These are phyloP conservation scores for Latrodectus geometricus DNA, from an alignment of 1,140 invertebrate species.

Conservation along the genomic window DNA sequence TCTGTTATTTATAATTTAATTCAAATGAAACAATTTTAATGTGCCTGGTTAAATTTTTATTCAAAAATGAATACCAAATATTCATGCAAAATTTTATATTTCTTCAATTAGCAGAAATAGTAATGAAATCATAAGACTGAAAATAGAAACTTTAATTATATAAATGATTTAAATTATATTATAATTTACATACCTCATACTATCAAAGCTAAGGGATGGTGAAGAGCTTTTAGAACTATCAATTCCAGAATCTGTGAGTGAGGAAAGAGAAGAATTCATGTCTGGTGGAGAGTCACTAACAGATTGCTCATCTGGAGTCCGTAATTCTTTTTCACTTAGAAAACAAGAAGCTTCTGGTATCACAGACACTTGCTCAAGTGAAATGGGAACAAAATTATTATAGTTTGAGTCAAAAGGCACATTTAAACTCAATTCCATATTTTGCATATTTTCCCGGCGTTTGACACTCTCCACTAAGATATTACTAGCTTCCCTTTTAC, in stretches of 20 bases:
- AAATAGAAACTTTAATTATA: not conserved
- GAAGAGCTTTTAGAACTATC: constrained; percentile 38
- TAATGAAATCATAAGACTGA: not conserved
- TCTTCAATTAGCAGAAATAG: too few relatives aligned
- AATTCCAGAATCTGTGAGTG: constrained; percentile 22
- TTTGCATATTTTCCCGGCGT: constrained; percentile 27
- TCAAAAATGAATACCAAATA: too few relatives aligned
- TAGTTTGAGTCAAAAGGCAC: constrained; percentile 36
- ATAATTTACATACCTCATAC: constrained; percentile 11
- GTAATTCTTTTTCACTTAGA: not conserved
- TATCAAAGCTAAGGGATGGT: constrained; percentile 25
- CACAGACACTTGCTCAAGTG: not conserved
- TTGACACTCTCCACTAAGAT: constrained; percentile 42
- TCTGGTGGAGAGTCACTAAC: not conserved
- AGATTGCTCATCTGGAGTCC: not conserved
- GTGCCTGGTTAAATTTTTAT: too few relatives aligned
- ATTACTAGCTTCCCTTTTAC: constrained; percentile 40
- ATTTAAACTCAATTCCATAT: constrained; percentile 10
- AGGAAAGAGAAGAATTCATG: not conserved
- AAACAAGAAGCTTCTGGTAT: not conserved
- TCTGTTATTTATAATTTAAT: too few relatives aligned
- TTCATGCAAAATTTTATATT: too few relatives aligned
- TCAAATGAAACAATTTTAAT: too few relatives aligned
- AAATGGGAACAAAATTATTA: not conserved
- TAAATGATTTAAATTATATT: not conserved